Percentiles rank a stretch among this genome's conserved stretches.
Conservation (phyloP, 2,113 vertebrate genomes). For the Prietella phreatophila region DNA sequence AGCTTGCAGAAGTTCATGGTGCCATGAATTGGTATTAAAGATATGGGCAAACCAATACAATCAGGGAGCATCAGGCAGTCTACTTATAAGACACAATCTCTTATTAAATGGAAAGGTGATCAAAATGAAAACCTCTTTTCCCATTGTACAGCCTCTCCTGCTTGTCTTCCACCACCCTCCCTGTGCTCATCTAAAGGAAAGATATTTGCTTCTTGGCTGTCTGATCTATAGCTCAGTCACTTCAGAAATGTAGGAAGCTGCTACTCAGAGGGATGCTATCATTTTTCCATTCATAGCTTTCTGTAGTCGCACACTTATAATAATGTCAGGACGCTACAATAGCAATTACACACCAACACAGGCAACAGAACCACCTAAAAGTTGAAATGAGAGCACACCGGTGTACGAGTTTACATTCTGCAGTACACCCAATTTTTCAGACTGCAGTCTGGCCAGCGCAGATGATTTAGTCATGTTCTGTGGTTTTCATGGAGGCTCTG, state of each 20-base stretch:
- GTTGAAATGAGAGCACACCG: background rate
- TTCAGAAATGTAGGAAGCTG: background rate
- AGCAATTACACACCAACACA: slow-evolving; percentile 7
- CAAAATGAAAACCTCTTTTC: background rate
- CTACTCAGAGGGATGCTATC: background rate
- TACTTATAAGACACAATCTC: background rate
- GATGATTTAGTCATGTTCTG: background rate
- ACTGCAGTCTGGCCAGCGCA: background rate
- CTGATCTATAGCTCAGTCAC: background rate
- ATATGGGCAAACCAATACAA: background rate
- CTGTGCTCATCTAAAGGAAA: background rate
- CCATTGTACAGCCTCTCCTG: no score
- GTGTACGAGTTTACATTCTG: slow-evolving; percentile 10
- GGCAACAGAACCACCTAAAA: slow-evolving; percentile 13
- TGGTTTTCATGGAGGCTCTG: background rate
- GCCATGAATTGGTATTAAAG: background rate
- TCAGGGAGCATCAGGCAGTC: background rate
- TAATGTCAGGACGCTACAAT: background rate
- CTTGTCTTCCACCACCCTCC: background rate
- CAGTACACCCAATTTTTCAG: background rate
- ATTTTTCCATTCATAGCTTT: slow-evolving; percentile 9
- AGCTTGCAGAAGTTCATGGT: background rate
- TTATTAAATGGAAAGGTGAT: background rate
- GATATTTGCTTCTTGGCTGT: background rate
- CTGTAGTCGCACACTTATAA: slow-evolving; percentile 2